Conservation (phyloP, 2,113 vertebrate genomes). For the Gymnarchus niloticus region DNA sequence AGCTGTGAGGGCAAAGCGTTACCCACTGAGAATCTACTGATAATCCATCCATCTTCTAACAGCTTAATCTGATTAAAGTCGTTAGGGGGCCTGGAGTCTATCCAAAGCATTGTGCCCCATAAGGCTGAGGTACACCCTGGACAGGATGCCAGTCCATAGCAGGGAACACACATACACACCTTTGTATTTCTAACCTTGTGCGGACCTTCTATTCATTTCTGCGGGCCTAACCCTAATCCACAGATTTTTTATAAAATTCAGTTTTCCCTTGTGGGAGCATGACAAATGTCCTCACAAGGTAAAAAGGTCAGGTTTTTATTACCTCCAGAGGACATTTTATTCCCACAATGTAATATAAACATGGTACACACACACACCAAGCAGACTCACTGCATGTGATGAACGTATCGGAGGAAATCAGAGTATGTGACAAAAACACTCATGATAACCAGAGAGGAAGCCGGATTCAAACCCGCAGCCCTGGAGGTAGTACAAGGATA, state of each 20-base stretch:
- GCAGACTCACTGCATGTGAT: neutral
- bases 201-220: too few relatives aligned
- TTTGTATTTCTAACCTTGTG: too few relatives aligned
- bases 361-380: too few relatives aligned
- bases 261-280: too few relatives aligned
- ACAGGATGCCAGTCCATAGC: neutral
- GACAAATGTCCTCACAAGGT: too few relatives aligned
- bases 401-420: neutral
- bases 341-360: too few relatives aligned
- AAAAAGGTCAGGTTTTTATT: too few relatives aligned
- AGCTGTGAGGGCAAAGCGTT: neutral
- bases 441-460: too few relatives aligned
- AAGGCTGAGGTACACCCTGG: neutral
- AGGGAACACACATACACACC: neutral
- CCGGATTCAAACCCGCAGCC: too few relatives aligned
- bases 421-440: neutral
- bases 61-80: neutral
- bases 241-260: too few relatives aligned
- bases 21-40: neutral
- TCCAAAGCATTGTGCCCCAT: neutral
- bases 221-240: too few relatives aligned
- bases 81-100: neutral
- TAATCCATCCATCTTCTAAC: neutral
- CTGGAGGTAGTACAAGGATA: neutral
- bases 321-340: too few relatives aligned